Conservation (phyloP, 2,888 invertebrate species). For the Ferrisia virgata region DNA sequence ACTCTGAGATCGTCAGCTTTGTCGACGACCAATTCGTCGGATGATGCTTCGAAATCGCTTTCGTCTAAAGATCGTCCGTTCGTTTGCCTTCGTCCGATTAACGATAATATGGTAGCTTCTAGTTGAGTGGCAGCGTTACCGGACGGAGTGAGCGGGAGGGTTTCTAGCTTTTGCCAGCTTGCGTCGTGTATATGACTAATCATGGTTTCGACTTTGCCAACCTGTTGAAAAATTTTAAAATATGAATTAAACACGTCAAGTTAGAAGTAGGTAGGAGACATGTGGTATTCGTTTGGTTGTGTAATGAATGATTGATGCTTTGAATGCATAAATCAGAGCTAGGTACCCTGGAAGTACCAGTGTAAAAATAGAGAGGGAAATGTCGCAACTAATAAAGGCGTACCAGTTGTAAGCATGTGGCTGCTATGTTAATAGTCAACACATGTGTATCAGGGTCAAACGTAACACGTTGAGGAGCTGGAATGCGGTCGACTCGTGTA, state of each 20-base stretch:
- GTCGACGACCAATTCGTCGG: conserved; percentile 59
- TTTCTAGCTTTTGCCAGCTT: conserved; percentile 69
- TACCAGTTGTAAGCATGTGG: conserved; percentile 73
- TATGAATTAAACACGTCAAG: neutral
- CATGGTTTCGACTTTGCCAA: conserved; percentile 51
- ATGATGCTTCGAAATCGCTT: conserved; percentile 57
- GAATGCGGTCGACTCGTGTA: conserved; percentile 80
- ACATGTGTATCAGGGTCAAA: conserved; percentile 75
- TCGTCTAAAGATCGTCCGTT: conserved; percentile 59
- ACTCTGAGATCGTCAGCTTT: conserved; percentile 59
- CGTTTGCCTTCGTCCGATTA: conserved; percentile 55
- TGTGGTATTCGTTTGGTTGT: neutral
- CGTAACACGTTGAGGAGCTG: conserved; percentile 74
- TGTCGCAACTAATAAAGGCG: conserved; percentile 32
- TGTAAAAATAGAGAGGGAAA: neutral
- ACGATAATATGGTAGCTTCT: conserved; percentile 66
- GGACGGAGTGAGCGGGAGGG: conserved; percentile 68
- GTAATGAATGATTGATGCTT: too few relatives aligned
- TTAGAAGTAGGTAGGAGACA: neutral
- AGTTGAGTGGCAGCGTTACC: conserved; percentile 68
- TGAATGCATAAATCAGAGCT: neutral
- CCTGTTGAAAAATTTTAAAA: conserved; percentile 45
- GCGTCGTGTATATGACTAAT: conserved; percentile 45
- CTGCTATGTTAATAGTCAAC: conserved; percentile 73
- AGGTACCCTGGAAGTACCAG: neutral